Conservation (phyloP, 2,888 invertebrate species). For the Netelia melanura region DNA sequence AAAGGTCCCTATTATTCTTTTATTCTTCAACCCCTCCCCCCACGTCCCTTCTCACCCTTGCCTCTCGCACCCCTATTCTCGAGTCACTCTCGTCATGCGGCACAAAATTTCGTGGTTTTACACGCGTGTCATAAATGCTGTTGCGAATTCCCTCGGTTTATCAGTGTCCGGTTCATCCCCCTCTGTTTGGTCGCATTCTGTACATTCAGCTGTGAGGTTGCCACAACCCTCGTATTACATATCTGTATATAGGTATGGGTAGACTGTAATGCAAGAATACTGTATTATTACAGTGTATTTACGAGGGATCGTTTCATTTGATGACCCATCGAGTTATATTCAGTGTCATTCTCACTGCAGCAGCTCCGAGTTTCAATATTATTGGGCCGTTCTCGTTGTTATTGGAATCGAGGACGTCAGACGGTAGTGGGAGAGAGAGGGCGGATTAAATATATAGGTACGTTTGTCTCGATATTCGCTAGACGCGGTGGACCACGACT, state of each 20-base stretch:
- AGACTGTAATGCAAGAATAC: no score
- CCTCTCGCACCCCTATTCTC: conserved; percentile 7
- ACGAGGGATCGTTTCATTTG: conserved; percentile 44
- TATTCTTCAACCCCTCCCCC: neutral
- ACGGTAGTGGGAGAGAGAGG: neutral
- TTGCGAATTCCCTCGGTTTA: conserved; percentile 55
- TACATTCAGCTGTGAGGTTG: conserved; percentile 27
- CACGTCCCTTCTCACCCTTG: neutral
- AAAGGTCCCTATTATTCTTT: conserved; percentile 47
- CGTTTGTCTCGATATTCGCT: neutral
- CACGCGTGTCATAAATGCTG: conserved; percentile 62
- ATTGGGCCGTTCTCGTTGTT: conserved; percentile 38
- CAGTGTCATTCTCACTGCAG: conserved; percentile 2
- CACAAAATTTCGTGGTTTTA: conserved; percentile 61
- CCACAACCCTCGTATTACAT: conserved; percentile 26
- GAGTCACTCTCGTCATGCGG: conserved; percentile 49
- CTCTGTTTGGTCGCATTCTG: conserved; percentile 36
- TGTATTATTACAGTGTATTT: conserved; percentile 4
- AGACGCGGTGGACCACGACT: neutral
- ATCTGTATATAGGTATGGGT: neutral
- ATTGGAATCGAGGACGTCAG: neutral
- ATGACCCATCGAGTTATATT: conserved; percentile 33
- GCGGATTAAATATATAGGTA: neutral
- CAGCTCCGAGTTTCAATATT: conserved; percentile 13
- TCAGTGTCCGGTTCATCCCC: conserved; percentile 58